Evolutionary conservation across 2,888 invertebrate genomes (phyloP).

Genomic region (Fabriciana adippe): DNA sequence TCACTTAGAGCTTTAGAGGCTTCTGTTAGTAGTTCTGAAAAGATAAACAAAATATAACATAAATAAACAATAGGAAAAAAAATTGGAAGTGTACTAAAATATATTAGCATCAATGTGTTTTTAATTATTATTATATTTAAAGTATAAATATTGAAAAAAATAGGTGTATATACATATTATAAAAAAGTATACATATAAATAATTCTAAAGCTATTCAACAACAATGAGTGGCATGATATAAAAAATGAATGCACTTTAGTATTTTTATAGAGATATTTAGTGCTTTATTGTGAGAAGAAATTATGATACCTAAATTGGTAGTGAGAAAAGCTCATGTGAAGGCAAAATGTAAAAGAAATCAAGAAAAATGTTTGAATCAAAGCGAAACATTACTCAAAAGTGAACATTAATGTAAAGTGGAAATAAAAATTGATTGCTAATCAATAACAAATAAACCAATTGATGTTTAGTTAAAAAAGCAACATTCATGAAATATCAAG

Average conservation of each 20-base stretch:
- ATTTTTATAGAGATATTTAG: constrained; percentile 6
- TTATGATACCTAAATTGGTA: constrained; percentile 46
- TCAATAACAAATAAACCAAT: constrained; percentile 58
- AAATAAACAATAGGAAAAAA: neutral
- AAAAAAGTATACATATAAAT: neutral
- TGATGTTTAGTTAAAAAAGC: constrained; percentile 61
- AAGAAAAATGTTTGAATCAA: constrained; percentile 71
- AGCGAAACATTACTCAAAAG: constrained; percentile 81
- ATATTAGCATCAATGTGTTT: neutral
- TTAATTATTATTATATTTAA: neutral
- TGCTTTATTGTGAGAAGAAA: constrained; percentile 44
- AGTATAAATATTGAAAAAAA: neutral
- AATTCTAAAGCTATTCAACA: constrained; percentile 3
- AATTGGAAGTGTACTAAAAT: neutral
- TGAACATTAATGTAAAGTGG: constrained; percentile 58
- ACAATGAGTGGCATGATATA: constrained; percentile 9
- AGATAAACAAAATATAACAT: constrained; percentile 43
- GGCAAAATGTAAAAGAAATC: constrained; percentile 57
- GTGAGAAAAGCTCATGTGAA: constrained; percentile 62
- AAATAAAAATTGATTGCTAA: constrained; percentile 53
- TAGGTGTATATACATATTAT: constrained; percentile 1
- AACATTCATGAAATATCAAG: constrained; percentile 57
- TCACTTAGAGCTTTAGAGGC: constrained; percentile 65
- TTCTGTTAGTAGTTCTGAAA: constrained; percentile 71
- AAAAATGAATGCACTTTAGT: constrained; percentile 24